Evolutionary conservation across 2,797 vertebrate species (phyloP), one percentile per base, ranked within the genome.

Genomic region (Peromyscus melanophrys): DNA sequence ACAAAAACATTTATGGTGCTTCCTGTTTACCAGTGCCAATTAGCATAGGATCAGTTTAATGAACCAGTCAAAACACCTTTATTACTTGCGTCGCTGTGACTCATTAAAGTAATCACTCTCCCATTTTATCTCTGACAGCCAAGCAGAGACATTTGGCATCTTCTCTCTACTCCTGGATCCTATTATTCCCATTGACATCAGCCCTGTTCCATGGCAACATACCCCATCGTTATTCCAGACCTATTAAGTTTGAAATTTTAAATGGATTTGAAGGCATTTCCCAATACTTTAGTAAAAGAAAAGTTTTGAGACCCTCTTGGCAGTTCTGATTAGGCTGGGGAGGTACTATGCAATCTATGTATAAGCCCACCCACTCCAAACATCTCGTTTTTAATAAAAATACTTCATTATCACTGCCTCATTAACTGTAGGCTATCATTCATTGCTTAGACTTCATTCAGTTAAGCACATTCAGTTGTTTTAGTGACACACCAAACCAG

Each of bases 91-190:
- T 91, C 25, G 19, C 88, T 71, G 59, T 49, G 83, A 59, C 83
- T 84, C 65, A 95, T 65, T 91, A 77, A 95, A 87, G 87, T 55
- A 73, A 75, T 49, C 71, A 52, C 23, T 94, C 23, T 94, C 63
- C 17, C 63, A 14, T 80, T 88, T 92, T 78, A 88, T 84, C 87
- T 90, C 63, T 80, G 71, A 94, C 40, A 61, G 43, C 46, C 77
- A 90, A 71, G 61, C 77, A 93, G 75, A 78, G n/a, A 37, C 88
- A 78, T 75, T 43, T 84, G 78, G 71, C 84, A 46, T 81, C 78
- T 94, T 61, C 92, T 61, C 92, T 67, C 92, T 43, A 46, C 34
- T 73, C 71, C 27, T 61, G 77, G 29, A 52, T 80, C 9, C n/a
- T 81, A 17, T 81, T 27, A 52, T 57, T 61, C 16, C n/a, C 55